Percentiles rank a stretch among this genome's conserved stretches.
Conservation (phyloP, 2,113 vertebrate genomes). For the Nymphicus hollandicus region DNA sequence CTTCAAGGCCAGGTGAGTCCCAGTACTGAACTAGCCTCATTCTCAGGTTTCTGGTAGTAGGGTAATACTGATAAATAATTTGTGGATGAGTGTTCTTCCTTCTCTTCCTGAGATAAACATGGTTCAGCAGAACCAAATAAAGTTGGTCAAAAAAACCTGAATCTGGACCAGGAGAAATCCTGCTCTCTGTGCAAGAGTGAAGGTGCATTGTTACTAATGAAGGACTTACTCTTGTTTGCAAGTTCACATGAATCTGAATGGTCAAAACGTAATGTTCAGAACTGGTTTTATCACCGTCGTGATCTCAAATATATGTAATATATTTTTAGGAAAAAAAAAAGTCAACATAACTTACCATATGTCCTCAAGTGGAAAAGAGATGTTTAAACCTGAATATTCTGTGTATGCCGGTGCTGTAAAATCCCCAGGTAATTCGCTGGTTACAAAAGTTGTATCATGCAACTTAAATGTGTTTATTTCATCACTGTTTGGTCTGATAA, state of each 20-base stretch:
- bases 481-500: background rate
- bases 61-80: background rate
- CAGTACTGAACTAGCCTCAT: background rate
- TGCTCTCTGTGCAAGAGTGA: background rate
- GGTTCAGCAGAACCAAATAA: background rate
- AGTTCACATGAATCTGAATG: background rate
- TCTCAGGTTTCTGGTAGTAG: background rate
- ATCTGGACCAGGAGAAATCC: background rate
- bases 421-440: background rate
- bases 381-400: slow-evolving; percentile 20
- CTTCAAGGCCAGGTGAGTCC: background rate
- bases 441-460: background rate
- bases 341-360: background rate
- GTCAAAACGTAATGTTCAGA: background rate
- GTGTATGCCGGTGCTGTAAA: background rate
- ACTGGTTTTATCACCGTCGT: background rate
- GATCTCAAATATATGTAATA: slow-evolving; percentile 10
- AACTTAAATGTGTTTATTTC: background rate
- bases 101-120: background rate
- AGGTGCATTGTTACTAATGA: background rate
- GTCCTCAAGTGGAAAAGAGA: slow-evolving; percentile 34
- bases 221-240: background rate
- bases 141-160: background rate
- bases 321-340: background rate
- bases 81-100: background rate